Evolutionary conservation across 2,797 vertebrate species (phyloP).

Genomic region (Hybognathus amarus): DNA sequence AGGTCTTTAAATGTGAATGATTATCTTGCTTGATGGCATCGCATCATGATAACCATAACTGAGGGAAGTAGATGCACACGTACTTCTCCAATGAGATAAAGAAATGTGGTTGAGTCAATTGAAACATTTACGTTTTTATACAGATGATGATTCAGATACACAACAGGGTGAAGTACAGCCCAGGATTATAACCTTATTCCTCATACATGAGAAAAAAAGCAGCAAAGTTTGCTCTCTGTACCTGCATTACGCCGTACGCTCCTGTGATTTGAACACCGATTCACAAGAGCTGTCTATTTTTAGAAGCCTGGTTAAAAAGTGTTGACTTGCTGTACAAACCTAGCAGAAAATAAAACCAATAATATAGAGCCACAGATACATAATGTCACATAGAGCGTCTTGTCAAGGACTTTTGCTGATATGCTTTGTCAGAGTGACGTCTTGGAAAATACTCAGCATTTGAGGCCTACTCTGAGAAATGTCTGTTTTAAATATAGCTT

Average conservation of each 20-base stretch:
- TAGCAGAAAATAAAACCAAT: background rate
- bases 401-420: background rate
- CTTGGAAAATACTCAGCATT: background rate
- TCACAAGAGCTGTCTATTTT: background rate
- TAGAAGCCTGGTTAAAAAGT: background rate
- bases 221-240: background rate
- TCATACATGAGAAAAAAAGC: background rate
- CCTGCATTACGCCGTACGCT: background rate
- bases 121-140: background rate
- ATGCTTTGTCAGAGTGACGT: background rate
- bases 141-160: background rate
- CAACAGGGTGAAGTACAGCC: background rate
- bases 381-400: background rate
- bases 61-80: constrained; percentile 2
- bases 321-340: background rate
- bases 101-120: background rate
- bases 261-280: background rate
- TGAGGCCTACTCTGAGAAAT: background rate
- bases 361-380: background rate
- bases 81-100: background rate
- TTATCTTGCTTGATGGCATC: background rate
- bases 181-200: background rate
- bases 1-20: background rate
- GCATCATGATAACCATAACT: background rate
- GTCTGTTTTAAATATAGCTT: background rate